Conservation (phyloP, 2,888 invertebrate genomes). For the Cephus pulcher region DNA sequence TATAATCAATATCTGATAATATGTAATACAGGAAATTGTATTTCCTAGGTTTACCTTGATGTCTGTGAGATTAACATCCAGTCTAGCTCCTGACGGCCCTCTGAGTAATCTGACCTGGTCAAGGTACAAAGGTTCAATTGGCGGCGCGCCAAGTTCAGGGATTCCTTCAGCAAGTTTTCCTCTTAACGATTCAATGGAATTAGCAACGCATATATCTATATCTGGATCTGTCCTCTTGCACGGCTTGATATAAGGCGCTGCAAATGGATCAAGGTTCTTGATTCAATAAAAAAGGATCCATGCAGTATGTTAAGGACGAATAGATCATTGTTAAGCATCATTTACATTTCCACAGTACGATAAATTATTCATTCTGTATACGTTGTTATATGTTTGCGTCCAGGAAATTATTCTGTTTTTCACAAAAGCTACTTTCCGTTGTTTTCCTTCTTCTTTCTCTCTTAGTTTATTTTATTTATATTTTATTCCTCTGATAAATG, state of each 20-base stretch:
- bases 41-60: constrained; percentile 42
- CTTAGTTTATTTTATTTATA: not conserved
- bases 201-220: constrained; percentile 73
- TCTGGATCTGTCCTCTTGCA: constrained; percentile 75
- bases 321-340: not conserved
- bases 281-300: not conserved
- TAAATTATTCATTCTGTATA: not conserved
- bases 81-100: constrained; percentile 70
- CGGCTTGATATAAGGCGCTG: constrained; percentile 75
- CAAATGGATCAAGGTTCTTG: constrained; percentile 39
- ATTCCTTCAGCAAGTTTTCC: constrained; percentile 74
- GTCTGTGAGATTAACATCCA: constrained; percentile 61
- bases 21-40: not conserved
- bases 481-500: not conserved
- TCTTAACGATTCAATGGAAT: constrained; percentile 72
- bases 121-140: constrained; percentile 74
- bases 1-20: not conserved
- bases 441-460: not conserved
- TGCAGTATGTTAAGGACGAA: not conserved
- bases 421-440: too few species aligned
- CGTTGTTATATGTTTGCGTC: not conserved
- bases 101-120: constrained; percentile 73
- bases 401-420: not conserved
- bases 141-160: constrained; percentile 76
- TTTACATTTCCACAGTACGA: not conserved